phyloP scores from a whole-genome alignment of 2,797 vertebrate genomes.

The Protosalanx chinensis region DNA sequence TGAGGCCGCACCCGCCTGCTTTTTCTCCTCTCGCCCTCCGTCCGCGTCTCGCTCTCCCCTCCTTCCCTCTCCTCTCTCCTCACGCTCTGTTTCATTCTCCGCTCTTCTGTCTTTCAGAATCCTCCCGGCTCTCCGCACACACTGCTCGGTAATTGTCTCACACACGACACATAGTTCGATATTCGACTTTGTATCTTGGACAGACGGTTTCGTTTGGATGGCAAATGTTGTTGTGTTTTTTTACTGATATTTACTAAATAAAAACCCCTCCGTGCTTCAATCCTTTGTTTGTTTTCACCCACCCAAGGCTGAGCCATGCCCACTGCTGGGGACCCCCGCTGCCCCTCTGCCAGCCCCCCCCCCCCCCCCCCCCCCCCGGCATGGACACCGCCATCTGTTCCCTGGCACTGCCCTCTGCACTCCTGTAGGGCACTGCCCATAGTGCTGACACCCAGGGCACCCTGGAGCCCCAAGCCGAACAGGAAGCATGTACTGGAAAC shows the following conservation, averaged over 20 bases:
- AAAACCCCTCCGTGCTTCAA: slow-evolving; percentile 55
- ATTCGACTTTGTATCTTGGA: too few relatives aligned
- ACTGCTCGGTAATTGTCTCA: too few relatives aligned
- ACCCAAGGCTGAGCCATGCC: slow-evolving; percentile 46
- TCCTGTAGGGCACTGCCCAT: slow-evolving; percentile 39
- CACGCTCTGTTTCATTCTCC: too few relatives aligned
- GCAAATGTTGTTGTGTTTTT: background rate
- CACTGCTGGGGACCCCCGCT: slow-evolving; percentile 38
- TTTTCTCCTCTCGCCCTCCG: too few relatives aligned
- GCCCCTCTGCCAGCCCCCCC: slow-evolving; percentile 50
- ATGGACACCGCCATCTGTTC: slow-evolving; percentile 66
- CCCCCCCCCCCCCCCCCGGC: slow-evolving; percentile 45
- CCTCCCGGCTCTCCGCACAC: too few relatives aligned
- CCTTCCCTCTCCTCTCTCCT: too few relatives aligned
- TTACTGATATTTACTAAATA: slow-evolving; percentile 27
- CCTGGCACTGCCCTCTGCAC: slow-evolving; percentile 52
- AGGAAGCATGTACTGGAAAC: slow-evolving; percentile 14
- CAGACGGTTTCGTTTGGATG: background rate
- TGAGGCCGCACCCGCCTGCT: too few relatives aligned
- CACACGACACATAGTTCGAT: too few relatives aligned
- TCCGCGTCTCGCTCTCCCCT: too few relatives aligned
- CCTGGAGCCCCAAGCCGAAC: slow-evolving; percentile 28
- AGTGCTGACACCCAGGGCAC: slow-evolving; percentile 65
- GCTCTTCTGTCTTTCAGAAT: too few relatives aligned
- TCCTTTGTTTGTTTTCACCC: slow-evolving; percentile 45